Base-by-base conservation (phyloP, 2,888 invertebrate genomes). In the Pseudanteris insignis region DNA sequence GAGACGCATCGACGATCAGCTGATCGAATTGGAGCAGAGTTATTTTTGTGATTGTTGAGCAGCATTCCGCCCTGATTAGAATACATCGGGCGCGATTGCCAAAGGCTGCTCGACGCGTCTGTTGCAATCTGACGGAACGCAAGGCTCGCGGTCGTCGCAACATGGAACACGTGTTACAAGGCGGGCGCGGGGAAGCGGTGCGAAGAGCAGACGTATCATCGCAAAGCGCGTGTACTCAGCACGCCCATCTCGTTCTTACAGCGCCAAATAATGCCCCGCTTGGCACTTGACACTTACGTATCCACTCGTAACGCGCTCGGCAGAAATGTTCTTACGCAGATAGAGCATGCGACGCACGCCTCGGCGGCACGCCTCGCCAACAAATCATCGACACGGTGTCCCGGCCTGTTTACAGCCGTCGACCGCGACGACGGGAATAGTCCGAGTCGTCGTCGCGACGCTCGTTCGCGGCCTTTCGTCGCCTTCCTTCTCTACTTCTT, bases 311-410 rank as follows among this genome's bases (percentile, higher is more conserved):
- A 25, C 28, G 32, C 33, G 48, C 34, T 51, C 50, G 44, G 34
- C 47, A 51, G 51, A 59, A 60, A 63, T 61, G 60, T 53, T 60
- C 57, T 53, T 57, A 65, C 63, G 61, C 48, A 61, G 64, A 68
- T 70, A 63, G 69, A 69, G 67, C 72, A 67, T 69, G 66, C 65
- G 61, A 70, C 66, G 66, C 63, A 68, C 61, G 70, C 66, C 66
- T 55, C 67, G 66, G 29, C 50, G 71, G 64, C 67, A 72, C 72
- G 75, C 73, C 74, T 70, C 54, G 67, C 67, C 73, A 72, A 75
- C 75, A 77, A 77, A 77, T 77, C 77, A 77, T 76, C 73, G 70
- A 68, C 69, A 67, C 60, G 54, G 40, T 64, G 60, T 60, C 53
- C 47, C 25, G 53, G 53, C 53, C 57, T 60, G 64, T 60, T 64